These are phyloP conservation scores for Rhingia rostrata DNA, from an alignment of 2,888 invertebrate genomes.

Conservation along the genomic window DNA sequence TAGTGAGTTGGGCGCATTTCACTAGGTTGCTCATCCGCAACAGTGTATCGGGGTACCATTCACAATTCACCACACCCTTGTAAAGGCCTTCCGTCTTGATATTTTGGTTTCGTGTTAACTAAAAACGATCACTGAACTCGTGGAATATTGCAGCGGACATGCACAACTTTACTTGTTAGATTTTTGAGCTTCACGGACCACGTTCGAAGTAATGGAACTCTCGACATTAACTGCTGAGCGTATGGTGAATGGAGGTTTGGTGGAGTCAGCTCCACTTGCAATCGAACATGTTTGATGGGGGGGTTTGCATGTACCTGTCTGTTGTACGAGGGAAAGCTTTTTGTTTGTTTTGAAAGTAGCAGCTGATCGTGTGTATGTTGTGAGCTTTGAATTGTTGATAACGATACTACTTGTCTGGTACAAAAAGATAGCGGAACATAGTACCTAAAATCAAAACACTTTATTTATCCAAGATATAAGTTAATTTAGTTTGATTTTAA, in stretches of 20 bases:
- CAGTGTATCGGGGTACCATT: constrained; percentile 68
- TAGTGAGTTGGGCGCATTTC: constrained; percentile 52
- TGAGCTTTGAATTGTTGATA: constrained; percentile 22
- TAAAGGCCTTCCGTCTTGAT: constrained; percentile 52
- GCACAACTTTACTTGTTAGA: constrained; percentile 23
- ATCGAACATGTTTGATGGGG: constrained; percentile 57
- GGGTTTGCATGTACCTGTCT: background rate
- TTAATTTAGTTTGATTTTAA: background rate
- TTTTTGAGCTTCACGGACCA: constrained; percentile 49
- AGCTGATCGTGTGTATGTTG: constrained; percentile 53
- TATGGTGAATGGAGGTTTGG: constrained; percentile 19
- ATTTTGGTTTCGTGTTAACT: constrained; percentile 51
- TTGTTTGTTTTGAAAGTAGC: constrained; percentile 48
- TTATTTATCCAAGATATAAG: background rate
- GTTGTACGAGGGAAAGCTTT: constrained; percentile 43
- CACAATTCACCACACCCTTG: constrained; percentile 57
- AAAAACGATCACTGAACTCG: constrained; percentile 37
- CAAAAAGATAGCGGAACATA: no score
- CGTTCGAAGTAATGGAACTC: constrained; percentile 61
- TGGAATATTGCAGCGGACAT: constrained; percentile 39
- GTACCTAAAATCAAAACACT: no score
- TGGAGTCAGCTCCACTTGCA: constrained; percentile 28
- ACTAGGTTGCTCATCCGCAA: constrained; percentile 71
- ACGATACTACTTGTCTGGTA: no score
- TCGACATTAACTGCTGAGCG: constrained; percentile 69